phyloP scores from a whole-genome alignment of 2,888 invertebrate species.

The Calliopum simillimum region DNA sequence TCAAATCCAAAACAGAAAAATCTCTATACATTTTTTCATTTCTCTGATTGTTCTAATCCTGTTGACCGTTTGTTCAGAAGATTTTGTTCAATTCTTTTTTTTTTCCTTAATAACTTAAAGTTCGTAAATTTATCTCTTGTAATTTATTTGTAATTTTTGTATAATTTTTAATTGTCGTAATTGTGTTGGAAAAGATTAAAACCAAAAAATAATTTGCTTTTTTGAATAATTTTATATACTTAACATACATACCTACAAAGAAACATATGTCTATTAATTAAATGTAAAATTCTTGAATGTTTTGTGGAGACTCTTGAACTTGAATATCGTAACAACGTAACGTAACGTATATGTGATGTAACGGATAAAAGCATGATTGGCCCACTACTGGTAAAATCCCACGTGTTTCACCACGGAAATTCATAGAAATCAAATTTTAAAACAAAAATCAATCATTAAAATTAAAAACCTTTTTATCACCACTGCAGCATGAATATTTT shows the following conservation, averaged over 20 bases:
- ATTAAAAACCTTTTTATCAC: background rate
- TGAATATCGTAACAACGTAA: slow-evolving; percentile 3
- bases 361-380: slow-evolving; percentile 66
- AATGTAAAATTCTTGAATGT: slow-evolving; percentile 42
- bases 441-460: background rate
- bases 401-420: slow-evolving; percentile 17
- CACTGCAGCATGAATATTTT: slow-evolving; percentile 21
- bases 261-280: background rate
- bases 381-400: slow-evolving; percentile 66
- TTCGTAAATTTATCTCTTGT: background rate
- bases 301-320: slow-evolving; percentile 38
- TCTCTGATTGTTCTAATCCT: slow-evolving; percentile 55
- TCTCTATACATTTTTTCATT: slow-evolving; percentile 38
- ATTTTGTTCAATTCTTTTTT: slow-evolving; percentile 9
- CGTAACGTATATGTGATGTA: slow-evolving; percentile 54
- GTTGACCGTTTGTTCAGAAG: slow-evolving; percentile 61
- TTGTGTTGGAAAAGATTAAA: slow-evolving; percentile 8
- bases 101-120: background rate
- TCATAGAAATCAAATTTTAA: slow-evolving; percentile 24
- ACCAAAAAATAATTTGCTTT: slow-evolving; percentile 26
- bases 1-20: background rate
- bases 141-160: too few species aligned
- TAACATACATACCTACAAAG: background rate
- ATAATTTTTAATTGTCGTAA: slow-evolving; percentile 18
- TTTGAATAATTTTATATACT: background rate